Conservation (phyloP, 2,888 invertebrate genomes). For the Cantharis flavilabris region DNA sequence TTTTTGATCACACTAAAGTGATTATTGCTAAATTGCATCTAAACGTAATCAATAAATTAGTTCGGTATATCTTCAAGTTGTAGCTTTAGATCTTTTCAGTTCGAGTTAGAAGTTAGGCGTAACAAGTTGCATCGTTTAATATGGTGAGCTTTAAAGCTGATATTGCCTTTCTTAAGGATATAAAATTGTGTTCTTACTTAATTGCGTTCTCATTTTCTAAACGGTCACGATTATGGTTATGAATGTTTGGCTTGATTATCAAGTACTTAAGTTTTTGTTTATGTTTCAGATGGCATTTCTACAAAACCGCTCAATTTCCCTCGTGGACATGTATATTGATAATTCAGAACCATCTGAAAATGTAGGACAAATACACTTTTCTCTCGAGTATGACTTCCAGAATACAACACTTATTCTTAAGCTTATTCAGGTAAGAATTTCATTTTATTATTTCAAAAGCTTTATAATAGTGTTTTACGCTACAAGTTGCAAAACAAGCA, state of each 20-base stretch:
- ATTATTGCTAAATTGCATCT: slow-evolving; percentile 11
- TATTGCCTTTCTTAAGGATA: not conserved
- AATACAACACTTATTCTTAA: slow-evolving; percentile 88
- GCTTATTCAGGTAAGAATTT: slow-evolving; percentile 81
- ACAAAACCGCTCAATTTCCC: slow-evolving; percentile 86
- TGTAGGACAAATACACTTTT: slow-evolving; percentile 93
- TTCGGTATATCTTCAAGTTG: not conserved
- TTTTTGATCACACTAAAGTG: slow-evolving; percentile 3
- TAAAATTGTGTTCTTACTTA: not conserved
- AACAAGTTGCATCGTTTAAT: not conserved
- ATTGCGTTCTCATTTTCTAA: slow-evolving; percentile 1
- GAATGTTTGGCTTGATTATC: not conserved
- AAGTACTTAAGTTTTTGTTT: slow-evolving; percentile 7
- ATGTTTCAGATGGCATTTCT: slow-evolving; percentile 70
- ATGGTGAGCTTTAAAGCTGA: not conserved
- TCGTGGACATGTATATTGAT: slow-evolving; percentile 95
- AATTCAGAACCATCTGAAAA: slow-evolving; percentile 91
- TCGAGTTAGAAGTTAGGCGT: not conserved
- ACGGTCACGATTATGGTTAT: slow-evolving; percentile 8
- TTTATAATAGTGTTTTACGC: too few relatives aligned
- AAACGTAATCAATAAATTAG: slow-evolving; percentile 2
- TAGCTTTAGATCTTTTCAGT: not conserved
- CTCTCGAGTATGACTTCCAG: slow-evolving; percentile 91
- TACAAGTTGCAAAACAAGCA: too few relatives aligned
- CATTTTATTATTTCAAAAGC: too few relatives aligned